Conservation (phyloP, 2,797 vertebrate species). For the Stomatorhinus walkeri region DNA sequence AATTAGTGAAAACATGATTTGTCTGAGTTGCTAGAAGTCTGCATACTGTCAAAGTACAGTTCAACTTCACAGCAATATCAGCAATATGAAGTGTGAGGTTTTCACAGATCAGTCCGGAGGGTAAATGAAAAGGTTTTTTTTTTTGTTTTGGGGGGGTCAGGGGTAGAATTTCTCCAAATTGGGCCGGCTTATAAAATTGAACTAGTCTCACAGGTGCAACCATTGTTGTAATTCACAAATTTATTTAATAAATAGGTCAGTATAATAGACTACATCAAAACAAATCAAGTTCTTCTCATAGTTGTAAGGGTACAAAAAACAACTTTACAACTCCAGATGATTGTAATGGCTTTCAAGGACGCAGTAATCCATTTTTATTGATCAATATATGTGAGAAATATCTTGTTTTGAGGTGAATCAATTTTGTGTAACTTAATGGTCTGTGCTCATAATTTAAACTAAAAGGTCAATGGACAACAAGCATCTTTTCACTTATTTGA, state of each 20-base stretch:
- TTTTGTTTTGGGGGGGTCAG: neutral
- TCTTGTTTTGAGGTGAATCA: constrained; percentile 9
- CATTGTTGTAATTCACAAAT: neutral
- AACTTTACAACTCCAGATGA: neutral
- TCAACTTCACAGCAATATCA: neutral
- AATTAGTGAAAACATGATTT: neutral
- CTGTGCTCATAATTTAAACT: neutral
- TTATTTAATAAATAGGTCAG: constrained; percentile 9
- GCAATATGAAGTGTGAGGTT: neutral
- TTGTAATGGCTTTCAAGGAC: neutral
- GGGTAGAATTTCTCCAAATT: neutral
- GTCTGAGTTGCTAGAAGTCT: neutral
- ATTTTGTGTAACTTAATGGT: neutral
- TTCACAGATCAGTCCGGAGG: neutral
- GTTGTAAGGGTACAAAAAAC: neutral
- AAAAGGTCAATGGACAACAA: neutral
- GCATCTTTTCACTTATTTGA: neutral
- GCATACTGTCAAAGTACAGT: neutral
- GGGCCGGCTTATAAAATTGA: neutral
- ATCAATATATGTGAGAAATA: constrained; percentile 3
- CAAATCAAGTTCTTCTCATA: constrained; percentile 1
- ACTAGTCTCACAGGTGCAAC: neutral
- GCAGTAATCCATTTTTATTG: neutral
- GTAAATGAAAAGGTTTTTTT: neutral
- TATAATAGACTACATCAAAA: constrained; percentile 12